Evolutionary conservation across 2,113 vertebrate species (phyloP), one percentile per base, ranked within the genome.

Genomic region (Lepidothrix coronata): DNA sequence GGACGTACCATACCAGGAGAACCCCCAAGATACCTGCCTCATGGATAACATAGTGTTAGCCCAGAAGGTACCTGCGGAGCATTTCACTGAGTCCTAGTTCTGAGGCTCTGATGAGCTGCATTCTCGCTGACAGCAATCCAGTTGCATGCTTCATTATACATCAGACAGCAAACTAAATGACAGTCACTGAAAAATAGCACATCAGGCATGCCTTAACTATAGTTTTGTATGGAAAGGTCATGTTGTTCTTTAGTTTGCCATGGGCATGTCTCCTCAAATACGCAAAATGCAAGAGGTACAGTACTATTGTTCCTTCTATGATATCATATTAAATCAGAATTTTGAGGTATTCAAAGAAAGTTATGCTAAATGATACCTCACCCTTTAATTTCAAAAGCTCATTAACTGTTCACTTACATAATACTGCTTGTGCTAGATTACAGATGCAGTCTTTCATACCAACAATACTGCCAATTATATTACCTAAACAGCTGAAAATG

Each of bases 401-500:
- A 41, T 65, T 65, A 61, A 78, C 5, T 72, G 24, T 72, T 86
- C 65, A 76, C n/a, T 68, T 72, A 67, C n/a, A 74, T 67, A 79
- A 79, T 0, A 0, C 28, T 74, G 15, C 43, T 51, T 77, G 17
- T 57, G 22, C 2, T 7, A 66, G 52, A 70, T 68, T 82, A 73
- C 37, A 85, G 25, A 68, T 54, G 22, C 13, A 82, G 27, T 82
- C 73, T 91, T 93, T 91, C 66, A 94, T 72, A 58, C 11, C 41
- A 79, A 52, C 35, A 95, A 49, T 88, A 70, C 44, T 89, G 22
- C 10, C 35, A 78, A 78, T 65, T 89, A 85, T 68, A 49, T 75
- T 89, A 82, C 74, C 77, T 92, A 72, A 89, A 81, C 31, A 79
- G 15, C 44, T 95, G 77, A 88, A 95, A 95, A 89, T 78, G 30